A percentile compares a stretch with the other conserved stretches of the same genome.
These are phyloP conservation scores for Chauna torquata DNA, from an alignment of 2,113 vertebrate genomes.

Conservation along the genomic window DNA sequence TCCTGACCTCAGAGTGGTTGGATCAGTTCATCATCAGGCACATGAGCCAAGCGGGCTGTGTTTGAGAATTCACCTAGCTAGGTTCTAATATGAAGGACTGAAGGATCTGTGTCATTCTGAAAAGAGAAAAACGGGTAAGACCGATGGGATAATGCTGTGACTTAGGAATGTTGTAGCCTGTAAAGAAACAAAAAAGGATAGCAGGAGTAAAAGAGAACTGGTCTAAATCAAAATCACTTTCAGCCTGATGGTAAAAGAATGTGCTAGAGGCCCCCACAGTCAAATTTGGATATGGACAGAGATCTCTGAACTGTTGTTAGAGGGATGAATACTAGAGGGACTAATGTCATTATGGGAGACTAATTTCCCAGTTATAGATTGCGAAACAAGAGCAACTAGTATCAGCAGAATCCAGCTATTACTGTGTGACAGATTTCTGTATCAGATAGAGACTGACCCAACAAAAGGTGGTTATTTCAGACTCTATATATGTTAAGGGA, in stretches of 20 bases:
- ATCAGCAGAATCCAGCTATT: neutral
- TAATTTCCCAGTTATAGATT: neutral
- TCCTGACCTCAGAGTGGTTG: neutral
- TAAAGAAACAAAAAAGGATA: neutral
- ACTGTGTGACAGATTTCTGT: neutral
- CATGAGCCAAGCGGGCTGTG: neutral
- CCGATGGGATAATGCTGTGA: neutral
- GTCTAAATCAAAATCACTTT: neutral
- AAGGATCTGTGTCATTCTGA: neutral
- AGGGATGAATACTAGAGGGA: rapidly evolving
- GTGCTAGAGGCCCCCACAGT: neutral
- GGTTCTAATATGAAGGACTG: rapidly evolving
- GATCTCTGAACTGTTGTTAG: neutral
- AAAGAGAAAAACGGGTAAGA: neutral
- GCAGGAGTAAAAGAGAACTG: neutral
- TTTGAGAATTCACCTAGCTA: neutral
- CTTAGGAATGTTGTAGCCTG: neutral
- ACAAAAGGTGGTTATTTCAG: neutral
- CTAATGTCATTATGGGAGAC: neutral
- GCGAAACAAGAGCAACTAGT: neutral
- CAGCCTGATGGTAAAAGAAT: neutral
- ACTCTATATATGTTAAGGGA: neutral
- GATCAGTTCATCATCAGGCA: constrained; percentile 35
- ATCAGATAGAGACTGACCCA: neutral
- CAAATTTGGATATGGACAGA: neutral